These are phyloP conservation scores for Drepanosiphum platanoidis DNA, from an alignment of 2,888 invertebrate species.

Conservation along the genomic window DNA sequence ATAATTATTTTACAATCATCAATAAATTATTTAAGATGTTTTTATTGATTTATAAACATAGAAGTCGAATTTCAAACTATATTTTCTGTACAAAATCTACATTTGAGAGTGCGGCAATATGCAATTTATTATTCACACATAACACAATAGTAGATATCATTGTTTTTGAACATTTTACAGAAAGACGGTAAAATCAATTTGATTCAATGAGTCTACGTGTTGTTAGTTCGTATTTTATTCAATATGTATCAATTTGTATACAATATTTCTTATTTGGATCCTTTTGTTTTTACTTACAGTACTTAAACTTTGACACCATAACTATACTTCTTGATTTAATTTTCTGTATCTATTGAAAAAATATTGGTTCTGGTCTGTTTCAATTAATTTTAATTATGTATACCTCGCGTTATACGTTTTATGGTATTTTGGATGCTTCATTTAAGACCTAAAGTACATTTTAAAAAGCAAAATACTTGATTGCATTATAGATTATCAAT, in stretches of 20 bases:
- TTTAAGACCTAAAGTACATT: too few relatives aligned
- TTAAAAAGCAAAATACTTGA: too few relatives aligned
- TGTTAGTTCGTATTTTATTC: neutral
- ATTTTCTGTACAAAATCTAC: neutral
- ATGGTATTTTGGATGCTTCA: too few relatives aligned
- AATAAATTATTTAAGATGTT: neutral
- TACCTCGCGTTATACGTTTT: too few relatives aligned
- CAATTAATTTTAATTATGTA: neutral
- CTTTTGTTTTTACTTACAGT: too few relatives aligned
- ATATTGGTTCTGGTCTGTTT: too few relatives aligned
- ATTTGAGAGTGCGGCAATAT: neutral
- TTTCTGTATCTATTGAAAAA: too few relatives aligned
- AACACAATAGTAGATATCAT: neutral
- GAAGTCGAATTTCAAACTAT: neutral
- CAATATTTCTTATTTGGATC: too few relatives aligned
- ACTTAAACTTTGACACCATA: too few relatives aligned
- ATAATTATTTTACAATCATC: neutral
- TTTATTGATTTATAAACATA: neutral
- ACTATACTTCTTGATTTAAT: too few relatives aligned
- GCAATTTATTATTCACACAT: neutral
- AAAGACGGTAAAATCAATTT: conserved; percentile 1
- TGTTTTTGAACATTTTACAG: neutral
- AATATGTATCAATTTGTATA: too few relatives aligned
- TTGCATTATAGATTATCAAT: too few relatives aligned
- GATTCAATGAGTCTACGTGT: neutral